Conservation (phyloP, 2,113 vertebrate genomes). For the Atrichornis clamosus region DNA sequence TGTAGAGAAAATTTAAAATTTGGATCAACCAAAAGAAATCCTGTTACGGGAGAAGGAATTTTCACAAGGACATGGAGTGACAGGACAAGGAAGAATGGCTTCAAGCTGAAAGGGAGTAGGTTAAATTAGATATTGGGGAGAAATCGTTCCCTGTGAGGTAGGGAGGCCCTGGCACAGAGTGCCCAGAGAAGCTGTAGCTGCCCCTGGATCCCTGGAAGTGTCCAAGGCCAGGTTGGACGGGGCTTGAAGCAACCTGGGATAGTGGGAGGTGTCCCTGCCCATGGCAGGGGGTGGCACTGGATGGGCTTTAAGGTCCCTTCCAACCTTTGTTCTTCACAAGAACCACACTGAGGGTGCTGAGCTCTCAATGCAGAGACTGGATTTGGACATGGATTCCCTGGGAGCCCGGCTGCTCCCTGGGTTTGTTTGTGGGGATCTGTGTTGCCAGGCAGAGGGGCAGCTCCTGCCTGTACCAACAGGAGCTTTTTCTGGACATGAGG, state of each 20-base stretch:
- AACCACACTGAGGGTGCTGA: neutral
- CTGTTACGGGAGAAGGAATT: too few species aligned
- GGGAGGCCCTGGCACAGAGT: neutral
- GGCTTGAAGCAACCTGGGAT: neutral
- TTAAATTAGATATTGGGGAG: neutral
- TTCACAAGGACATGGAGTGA: too few species aligned
- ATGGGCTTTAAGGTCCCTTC: rapidly evolving
- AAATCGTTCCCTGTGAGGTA: neutral
- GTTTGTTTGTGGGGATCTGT: slow-evolving; percentile 31
- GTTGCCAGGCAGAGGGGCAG: slow-evolving; percentile 44
- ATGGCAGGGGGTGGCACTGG: neutral
- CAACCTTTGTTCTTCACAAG: rapidly evolving
- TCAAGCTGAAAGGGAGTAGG: neutral
- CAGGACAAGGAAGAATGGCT: neutral
- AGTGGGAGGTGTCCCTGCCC: neutral
- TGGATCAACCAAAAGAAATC: too few species aligned
- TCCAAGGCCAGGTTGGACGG: neutral
- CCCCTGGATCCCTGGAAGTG: neutral
- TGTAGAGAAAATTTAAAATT: too few species aligned
- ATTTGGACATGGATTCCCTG: neutral
- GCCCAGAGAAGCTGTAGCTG: neutral
- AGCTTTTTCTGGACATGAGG: slow-evolving; percentile 17
- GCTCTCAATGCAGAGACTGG: neutral
- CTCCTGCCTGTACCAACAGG: neutral
- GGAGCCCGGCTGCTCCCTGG: neutral